Percentiles rank a stretch among this genome's conserved stretches.
Evolutionary conservation across 1,140 invertebrate species (phyloP).

Genomic region (Cheumatopsyche charites): DNA sequence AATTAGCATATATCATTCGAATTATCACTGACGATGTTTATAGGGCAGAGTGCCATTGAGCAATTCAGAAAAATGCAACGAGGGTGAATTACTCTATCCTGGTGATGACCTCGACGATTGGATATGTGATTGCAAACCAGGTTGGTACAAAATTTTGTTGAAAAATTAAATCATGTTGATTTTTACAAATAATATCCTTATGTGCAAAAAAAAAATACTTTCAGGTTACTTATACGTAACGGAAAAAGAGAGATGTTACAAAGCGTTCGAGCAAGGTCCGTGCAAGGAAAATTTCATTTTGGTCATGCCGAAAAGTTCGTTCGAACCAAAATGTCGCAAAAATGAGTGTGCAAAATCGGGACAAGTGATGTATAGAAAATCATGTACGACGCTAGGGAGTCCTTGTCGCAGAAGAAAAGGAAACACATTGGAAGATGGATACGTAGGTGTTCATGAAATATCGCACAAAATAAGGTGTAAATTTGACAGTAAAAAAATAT

Average conservation of each 20-base stretch:
- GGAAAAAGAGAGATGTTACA: slow-evolving; percentile 64
- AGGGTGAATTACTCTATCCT: slow-evolving; percentile 68
- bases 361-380: too few relatives aligned
- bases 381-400: too few relatives aligned
- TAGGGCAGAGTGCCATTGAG: slow-evolving; percentile 64
- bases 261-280: slow-evolving; percentile 67
- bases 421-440: too few relatives aligned
- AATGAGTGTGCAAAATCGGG: too few relatives aligned
- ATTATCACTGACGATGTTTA: slow-evolving; percentile 35
- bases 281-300: slow-evolving; percentile 64
- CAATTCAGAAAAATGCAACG: slow-evolving; percentile 62
- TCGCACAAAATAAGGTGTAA: too few relatives aligned
- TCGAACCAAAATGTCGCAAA: slow-evolving; percentile 66
- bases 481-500: too few relatives aligned
- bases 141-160: slow-evolving; percentile 51
- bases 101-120: slow-evolving; percentile 65
- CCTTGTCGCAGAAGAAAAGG: too few relatives aligned
- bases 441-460: too few relatives aligned
- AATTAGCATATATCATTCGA: too few relatives aligned
- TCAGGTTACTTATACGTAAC: slow-evolving; percentile 68
- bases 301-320: slow-evolving; percentile 60
- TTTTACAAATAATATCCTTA: background rate
- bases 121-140: slow-evolving; percentile 71
- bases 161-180: too few relatives aligned
- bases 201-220: background rate